Evolutionary conservation across 2,888 invertebrate species (phyloP).

Genomic region (Antheraea yamamai): DNA sequence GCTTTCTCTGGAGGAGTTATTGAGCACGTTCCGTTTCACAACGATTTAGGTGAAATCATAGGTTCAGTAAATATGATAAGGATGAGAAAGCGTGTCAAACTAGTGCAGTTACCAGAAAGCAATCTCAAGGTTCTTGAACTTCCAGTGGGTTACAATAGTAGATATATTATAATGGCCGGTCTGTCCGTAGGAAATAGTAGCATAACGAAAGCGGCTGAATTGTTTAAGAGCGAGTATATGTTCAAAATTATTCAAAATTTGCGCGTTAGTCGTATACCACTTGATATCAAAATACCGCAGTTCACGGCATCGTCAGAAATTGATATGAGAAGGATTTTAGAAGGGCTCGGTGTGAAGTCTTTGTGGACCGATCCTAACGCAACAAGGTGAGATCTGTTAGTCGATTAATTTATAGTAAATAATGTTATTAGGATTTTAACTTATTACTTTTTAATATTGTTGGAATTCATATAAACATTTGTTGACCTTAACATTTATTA

Average conservation of each 20-base stretch:
- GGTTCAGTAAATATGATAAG: constrained; percentile 43
- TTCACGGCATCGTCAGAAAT: constrained; percentile 6
- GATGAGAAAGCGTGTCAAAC: constrained; percentile 35
- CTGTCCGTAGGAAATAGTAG: constrained; percentile 3
- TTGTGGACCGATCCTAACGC: constrained; percentile 16
- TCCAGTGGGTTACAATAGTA: constrained; percentile 41
- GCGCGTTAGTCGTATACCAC: constrained; percentile 10
- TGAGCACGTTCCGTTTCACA: constrained; percentile 37
- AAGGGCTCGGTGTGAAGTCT: constrained; percentile 6
- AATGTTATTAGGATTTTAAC: too few relatives aligned
- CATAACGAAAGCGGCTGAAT: not conserved
- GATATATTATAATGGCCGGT: constrained; percentile 29
- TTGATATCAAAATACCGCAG: constrained; percentile 14
- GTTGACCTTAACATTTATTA: too few relatives aligned
- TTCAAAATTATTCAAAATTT: constrained; percentile 5
- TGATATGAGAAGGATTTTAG: constrained; percentile 16
- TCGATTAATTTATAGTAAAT: not conserved
- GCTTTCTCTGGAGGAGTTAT: constrained; percentile 37
- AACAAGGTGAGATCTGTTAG: constrained; percentile 13
- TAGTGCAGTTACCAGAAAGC: constrained; percentile 37
- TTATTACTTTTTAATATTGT: too few relatives aligned
- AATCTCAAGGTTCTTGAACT: constrained; percentile 44
- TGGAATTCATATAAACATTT: too few relatives aligned
- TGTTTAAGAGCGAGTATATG: constrained; percentile 1
- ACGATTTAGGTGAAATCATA: constrained; percentile 35